Evolutionary conservation across 2,888 invertebrate species (phyloP).

Genomic region (Cheilosia scutellata): DNA sequence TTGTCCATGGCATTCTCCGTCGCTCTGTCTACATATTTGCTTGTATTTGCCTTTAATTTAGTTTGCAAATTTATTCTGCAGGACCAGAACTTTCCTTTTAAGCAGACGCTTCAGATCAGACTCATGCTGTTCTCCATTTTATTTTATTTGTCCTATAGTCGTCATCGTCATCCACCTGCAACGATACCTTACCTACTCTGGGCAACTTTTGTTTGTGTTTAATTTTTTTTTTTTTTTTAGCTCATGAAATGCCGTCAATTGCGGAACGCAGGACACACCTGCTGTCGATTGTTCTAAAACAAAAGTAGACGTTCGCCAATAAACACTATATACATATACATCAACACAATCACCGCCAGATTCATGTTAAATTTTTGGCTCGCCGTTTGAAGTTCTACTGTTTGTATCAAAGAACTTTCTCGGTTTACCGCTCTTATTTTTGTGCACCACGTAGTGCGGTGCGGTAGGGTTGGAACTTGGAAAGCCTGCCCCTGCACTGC

Average conservation of each 20-base stretch:
- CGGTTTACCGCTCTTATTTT: slow-evolving; percentile 45
- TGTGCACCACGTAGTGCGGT: slow-evolving; percentile 13
- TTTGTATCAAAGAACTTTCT: slow-evolving; percentile 50
- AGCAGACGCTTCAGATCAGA: slow-evolving; percentile 10
- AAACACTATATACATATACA: background rate
- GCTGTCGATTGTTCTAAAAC: slow-evolving; percentile 39
- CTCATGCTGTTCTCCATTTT: slow-evolving; percentile 25
- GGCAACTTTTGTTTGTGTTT: slow-evolving; percentile 35
- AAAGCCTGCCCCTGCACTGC: background rate
- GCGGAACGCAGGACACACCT: slow-evolving; percentile 14
- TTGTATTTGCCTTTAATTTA: slow-evolving; percentile 73
- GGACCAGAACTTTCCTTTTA: slow-evolving; percentile 50
- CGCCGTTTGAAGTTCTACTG: slow-evolving; percentile 26
- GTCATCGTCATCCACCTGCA: slow-evolving; percentile 24
- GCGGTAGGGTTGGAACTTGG: background rate
- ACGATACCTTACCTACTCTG: background rate
- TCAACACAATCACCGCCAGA: slow-evolving; percentile 8
- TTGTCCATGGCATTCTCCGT: slow-evolving; percentile 16
- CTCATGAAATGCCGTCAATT: slow-evolving; percentile 13
- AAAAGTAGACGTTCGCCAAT: background rate
- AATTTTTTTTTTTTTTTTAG: slow-evolving; percentile 24
- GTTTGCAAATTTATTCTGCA: slow-evolving; percentile 72
- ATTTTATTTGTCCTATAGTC: background rate
- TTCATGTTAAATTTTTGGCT: slow-evolving; percentile 31
- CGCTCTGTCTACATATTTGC: slow-evolving; percentile 15